Conservation (phyloP, 2,888 invertebrate species). For the Sphaeridia pumilis region DNA sequence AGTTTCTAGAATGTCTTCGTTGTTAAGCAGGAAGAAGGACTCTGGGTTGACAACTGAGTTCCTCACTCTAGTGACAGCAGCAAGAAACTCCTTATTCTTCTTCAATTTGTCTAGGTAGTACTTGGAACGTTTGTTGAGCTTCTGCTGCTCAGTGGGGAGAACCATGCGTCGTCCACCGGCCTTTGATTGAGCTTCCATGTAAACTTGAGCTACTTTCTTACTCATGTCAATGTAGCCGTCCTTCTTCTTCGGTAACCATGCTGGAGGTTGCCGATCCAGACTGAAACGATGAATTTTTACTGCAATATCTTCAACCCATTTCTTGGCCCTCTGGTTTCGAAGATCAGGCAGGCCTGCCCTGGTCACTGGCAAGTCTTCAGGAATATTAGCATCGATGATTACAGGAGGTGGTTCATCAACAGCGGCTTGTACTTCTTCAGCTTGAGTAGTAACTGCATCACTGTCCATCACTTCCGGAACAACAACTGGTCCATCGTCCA, state of each 20-base stretch:
- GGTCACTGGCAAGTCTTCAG: background rate
- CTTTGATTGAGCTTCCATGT: background rate
- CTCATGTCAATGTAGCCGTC: conserved; percentile 1
- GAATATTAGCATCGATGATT: background rate
- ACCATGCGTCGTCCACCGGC: background rate
- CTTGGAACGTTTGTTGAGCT: background rate
- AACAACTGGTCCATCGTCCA: background rate
- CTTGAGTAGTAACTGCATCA: background rate
- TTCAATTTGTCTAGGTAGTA: conserved; percentile 1
- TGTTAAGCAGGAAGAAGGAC: conserved; percentile 1
- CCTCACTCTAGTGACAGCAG: background rate
- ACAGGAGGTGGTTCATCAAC: background rate
- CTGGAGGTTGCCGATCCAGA: background rate
- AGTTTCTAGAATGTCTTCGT: background rate
- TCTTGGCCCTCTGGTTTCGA: background rate
- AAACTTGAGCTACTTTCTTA: background rate
- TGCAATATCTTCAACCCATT: conserved; percentile 3
- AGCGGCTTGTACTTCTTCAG: background rate
- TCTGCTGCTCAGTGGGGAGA: background rate
- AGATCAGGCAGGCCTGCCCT: background rate
- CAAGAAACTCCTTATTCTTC: background rate
- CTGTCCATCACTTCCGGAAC: background rate
- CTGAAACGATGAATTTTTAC: background rate
- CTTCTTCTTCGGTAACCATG: conserved; percentile 1
- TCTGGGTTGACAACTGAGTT: background rate